A percentile compares a stretch with the other conserved stretches of the same genome.
These are phyloP conservation scores for Creontiades dilutus DNA, from an alignment of 2,888 invertebrate species.

Conservation along the genomic window DNA sequence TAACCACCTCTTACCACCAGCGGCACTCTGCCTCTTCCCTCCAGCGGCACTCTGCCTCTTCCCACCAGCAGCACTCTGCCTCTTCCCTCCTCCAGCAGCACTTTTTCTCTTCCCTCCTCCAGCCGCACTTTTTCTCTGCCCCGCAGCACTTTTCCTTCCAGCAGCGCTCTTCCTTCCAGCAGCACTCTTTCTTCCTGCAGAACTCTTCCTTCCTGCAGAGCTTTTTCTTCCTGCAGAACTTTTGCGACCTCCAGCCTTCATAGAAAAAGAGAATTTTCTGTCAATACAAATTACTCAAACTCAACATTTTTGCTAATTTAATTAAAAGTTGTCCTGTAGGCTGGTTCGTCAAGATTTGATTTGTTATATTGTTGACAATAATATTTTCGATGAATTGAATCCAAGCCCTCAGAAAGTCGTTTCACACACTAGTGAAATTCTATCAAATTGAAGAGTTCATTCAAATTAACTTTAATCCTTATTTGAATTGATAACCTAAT, in stretches of 20 bases:
- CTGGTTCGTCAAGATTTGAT: no score
- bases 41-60: conserved; percentile 40
- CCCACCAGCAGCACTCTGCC: conserved; percentile 47
- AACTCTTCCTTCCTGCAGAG: conserved; percentile 47
- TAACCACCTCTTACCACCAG: not conserved
- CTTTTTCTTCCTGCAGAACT: conserved; percentile 47
- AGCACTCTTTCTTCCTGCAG: conserved; percentile 51
- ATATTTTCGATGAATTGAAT: no score
- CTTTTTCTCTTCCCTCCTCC: conserved; percentile 47
- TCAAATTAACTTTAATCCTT: no score
- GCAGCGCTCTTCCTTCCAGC: conserved; percentile 48
- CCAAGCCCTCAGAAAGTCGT: no score
- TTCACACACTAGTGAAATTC: no score
- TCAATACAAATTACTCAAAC: no score
- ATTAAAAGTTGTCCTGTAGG: no score
- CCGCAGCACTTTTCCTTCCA: conserved; percentile 58
- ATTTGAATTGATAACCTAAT: no score
- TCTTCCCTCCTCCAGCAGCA: conserved; percentile 20
- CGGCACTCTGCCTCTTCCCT: conserved; percentile 50
- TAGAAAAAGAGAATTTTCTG: no score
- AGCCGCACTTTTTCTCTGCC: conserved; percentile 40
- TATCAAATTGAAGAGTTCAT: no score
- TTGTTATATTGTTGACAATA: no score
- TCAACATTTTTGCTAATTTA: no score
- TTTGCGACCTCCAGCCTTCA: not conserved